Conservation (phyloP, 2,797 vertebrate genomes). For the Botia almorhae region DNA sequence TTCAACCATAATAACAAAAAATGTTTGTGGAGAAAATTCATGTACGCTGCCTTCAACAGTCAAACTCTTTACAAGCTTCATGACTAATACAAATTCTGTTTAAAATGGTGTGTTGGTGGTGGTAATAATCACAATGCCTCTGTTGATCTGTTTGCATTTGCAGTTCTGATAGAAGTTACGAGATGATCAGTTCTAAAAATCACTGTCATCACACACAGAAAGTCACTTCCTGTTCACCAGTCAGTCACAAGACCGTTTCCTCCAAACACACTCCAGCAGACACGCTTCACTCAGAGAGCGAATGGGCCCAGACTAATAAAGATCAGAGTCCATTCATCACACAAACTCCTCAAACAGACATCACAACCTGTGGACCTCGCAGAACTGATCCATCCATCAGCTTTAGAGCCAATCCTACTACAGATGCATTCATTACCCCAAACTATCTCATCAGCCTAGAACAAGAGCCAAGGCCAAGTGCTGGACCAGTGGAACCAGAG, state of each 20-base stretch:
- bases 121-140: background rate
- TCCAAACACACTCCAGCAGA: constrained; percentile 34
- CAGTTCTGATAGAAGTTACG: constrained; percentile 44
- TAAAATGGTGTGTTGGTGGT: background rate
- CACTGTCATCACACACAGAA: constrained; percentile 30
- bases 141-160: background rate
- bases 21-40: too few relatives aligned
- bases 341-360: constrained; percentile 6
- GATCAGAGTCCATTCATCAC: background rate
- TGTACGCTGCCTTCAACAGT: too few relatives aligned
- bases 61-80: background rate
- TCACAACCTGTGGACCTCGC: background rate
- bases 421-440: constrained; percentile 10
- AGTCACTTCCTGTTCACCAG: background rate
- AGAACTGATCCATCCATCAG: constrained; percentile 9
- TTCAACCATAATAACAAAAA: too few relatives aligned
- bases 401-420: constrained; percentile 15
- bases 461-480: constrained; percentile 4
- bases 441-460: constrained; percentile 25
- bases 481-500: background rate
- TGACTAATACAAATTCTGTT: background rate
- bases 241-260: background rate
- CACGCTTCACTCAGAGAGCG: constrained; percentile 11
- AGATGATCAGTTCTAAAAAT: constrained; percentile 22
- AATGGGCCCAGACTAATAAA: constrained; percentile 13